Conservation (phyloP, 2,888 invertebrate species). For the Coecobrya sp. region DNA sequence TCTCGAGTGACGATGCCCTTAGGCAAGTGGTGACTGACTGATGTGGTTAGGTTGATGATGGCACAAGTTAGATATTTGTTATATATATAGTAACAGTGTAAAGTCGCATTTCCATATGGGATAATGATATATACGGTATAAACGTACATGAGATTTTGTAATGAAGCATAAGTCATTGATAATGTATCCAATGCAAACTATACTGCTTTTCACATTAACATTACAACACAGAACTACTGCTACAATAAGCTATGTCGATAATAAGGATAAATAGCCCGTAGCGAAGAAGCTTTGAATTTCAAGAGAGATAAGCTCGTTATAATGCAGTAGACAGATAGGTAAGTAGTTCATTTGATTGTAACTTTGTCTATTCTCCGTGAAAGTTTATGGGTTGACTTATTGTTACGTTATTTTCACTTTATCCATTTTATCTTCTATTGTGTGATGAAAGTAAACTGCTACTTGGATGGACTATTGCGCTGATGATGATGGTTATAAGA, state of each 20-base stretch:
- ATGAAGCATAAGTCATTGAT: background rate
- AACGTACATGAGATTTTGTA: background rate
- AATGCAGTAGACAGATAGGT: background rate
- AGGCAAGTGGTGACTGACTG: background rate
- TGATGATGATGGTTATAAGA: background rate
- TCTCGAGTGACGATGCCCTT: constrained; percentile 15
- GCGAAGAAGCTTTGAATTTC: constrained; percentile 17
- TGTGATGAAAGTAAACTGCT: background rate
- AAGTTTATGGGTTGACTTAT: constrained; percentile 17
- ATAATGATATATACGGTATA: background rate
- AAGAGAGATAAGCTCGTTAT: background rate
- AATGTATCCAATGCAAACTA: background rate
- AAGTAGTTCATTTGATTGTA: background rate
- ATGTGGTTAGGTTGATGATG: constrained; percentile 15
- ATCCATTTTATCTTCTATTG: constrained; percentile 14
- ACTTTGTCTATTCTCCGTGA: background rate
- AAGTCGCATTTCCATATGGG: background rate
- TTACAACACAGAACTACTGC: background rate
- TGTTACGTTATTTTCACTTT: background rate
- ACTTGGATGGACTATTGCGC: background rate
- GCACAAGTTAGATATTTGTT: background rate
- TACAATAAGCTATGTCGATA: background rate
- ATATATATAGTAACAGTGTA: background rate
- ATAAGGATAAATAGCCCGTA: constrained; percentile 59
- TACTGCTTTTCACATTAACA: background rate